Evolutionary conservation across 2,113 vertebrate genomes (phyloP).

Genomic region (Cochlearius cochlearius): DNA sequence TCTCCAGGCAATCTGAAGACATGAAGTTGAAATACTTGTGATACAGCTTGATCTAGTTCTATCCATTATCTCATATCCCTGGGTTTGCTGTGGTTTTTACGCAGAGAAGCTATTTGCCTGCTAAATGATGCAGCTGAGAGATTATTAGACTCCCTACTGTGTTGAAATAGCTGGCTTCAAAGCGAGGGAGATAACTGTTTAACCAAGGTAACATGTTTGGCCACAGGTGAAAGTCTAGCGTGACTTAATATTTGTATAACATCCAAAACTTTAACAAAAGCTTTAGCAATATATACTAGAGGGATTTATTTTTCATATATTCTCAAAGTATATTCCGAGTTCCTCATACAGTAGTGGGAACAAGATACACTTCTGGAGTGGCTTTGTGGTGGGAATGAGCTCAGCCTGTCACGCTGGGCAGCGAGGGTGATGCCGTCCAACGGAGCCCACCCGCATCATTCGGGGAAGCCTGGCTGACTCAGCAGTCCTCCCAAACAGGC

Average conservation of each 20-base stretch:
- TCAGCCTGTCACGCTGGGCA: not conserved
- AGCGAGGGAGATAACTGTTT: not conserved
- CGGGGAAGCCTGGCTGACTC: not conserved
- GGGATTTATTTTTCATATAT: not conserved
- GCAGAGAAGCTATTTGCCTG: not conserved
- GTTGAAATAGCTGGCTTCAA: conserved; percentile 44
- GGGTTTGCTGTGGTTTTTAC: not conserved
- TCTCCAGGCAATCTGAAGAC: not conserved
- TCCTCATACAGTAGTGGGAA: not conserved
- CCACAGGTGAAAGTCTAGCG: conserved; percentile 16
- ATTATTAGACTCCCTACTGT: not conserved
- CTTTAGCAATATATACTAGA: not conserved
- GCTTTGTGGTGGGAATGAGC: not conserved
- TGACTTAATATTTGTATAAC: not conserved
- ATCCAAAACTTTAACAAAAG: not conserved
- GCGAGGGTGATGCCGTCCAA: not conserved
- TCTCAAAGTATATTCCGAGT: not conserved
- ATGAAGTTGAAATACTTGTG: not conserved
- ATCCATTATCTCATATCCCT: not conserved
- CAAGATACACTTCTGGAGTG: not conserved
- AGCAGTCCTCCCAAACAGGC: not conserved
- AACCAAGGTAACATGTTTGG: not conserved
- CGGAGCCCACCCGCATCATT: accelerated
- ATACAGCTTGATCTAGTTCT: not conserved
- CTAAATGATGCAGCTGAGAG: not conserved